A percentile compares a stretch with the other conserved stretches of the same genome.
These are phyloP conservation scores for Phoeniculus purpureus DNA, from an alignment of 2,797 vertebrate genomes.

Conservation along the genomic window DNA sequence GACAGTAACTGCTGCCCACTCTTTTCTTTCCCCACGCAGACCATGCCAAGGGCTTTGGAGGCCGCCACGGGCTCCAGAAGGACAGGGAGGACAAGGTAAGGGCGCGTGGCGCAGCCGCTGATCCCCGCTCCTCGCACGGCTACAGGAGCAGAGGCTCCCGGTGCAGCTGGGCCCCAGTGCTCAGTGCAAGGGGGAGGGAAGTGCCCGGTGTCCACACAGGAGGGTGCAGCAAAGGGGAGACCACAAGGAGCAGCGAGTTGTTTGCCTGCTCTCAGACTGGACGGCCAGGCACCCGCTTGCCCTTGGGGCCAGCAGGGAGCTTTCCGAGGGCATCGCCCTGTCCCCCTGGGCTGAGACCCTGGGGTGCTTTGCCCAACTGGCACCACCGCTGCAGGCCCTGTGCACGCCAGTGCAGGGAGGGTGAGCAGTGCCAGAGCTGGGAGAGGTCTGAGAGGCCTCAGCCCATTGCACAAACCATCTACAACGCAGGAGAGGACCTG, in stretches of 20 bases:
- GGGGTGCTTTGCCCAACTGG: neutral
- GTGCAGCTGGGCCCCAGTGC: neutral
- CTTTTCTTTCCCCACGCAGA: conserved; percentile 76
- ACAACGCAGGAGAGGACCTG: neutral
- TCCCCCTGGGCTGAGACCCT: neutral
- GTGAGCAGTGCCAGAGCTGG: neutral
- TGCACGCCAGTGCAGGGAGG: neutral
- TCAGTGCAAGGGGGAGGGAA: neutral
- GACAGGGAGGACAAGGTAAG: conserved; percentile 94
- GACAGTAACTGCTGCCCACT: neutral
- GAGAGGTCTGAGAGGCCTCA: neutral
- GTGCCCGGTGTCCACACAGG: too few relatives aligned
- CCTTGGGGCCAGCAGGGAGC: neutral
- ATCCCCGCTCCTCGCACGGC: neutral
- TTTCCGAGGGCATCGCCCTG: neutral
- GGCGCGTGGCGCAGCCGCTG: neutral
- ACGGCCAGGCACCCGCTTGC: neutral
- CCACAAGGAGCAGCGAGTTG: neutral
- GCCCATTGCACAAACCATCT: neutral
- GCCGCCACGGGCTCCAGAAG: conserved; percentile 88
- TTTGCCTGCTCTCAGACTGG: neutral
- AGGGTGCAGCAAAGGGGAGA: neutral
- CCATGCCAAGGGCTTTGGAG: conserved; percentile 93
- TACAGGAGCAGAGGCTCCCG: neutral
- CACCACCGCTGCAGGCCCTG: neutral